Evolutionary conservation across 1,140 invertebrate genomes (phyloP), one percentile per base, ranked within the genome.

Genomic region (Adelges cooleyi): DNA sequence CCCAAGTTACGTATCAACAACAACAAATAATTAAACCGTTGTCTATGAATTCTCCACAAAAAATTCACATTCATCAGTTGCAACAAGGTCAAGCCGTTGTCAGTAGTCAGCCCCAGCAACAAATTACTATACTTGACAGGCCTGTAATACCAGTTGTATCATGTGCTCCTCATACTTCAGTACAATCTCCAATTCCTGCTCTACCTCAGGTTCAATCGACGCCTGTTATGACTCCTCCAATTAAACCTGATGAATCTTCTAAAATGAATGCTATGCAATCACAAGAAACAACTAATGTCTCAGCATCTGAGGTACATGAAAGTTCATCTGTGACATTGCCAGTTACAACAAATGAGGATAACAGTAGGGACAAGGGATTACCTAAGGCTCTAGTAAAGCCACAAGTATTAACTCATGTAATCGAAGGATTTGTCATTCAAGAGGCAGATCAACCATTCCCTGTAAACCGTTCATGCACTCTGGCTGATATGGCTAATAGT

Each of bases 371-470:
- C 29, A 67, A 67, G 44, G 74, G 76, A 27, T 38, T 66, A 10
- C 89, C 89, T n/a, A 94, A 92, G 75, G 91, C 91, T 1, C 89
- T 96, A 82, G 92, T 96, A 0, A 95, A 95, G 76, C 93, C 93
- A 0, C 92, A 96, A 73, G 90, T 97, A 2, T 77, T 97, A 10
- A 97, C 93, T 0, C 95, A 98, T 74, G 90, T 96, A 2, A 96
- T 98, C 66, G 94, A 96, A 77, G 94, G 93, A 18, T 96, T 93
- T 75, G 88, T 97, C 3, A 97, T 98, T 71, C 92, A 95, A 76
- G 95, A 98, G 80, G 67, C 66, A 23, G 66, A 65, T 50, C 36
- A 89, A 78, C 91, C 92, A 0, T 95, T 95, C 73, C 88, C 90
- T 8, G 88, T 92, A 65, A 87, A 87, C 76, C 74, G 83, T 54